These are phyloP conservation scores for Chymomyza costata DNA, from an alignment of 1,140 invertebrate species.

Conservation along the genomic window DNA sequence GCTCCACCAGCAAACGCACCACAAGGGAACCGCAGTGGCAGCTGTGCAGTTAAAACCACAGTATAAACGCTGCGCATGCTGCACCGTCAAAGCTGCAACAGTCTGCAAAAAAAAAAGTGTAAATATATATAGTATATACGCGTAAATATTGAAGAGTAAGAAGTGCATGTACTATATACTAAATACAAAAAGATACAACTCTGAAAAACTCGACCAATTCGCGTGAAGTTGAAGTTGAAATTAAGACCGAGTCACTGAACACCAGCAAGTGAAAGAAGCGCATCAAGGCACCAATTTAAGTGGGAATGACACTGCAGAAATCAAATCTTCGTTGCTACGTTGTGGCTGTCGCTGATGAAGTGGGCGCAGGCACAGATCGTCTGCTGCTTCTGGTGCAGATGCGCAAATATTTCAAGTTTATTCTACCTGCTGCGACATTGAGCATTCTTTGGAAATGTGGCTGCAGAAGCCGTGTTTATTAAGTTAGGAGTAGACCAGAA, in stretches of 20 bases:
- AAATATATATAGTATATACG: not conserved
- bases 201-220: slow-evolving; percentile 65
- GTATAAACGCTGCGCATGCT: slow-evolving; percentile 52
- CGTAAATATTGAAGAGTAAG: slow-evolving; percentile 2
- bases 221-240: slow-evolving; percentile 69
- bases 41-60: slow-evolving; percentile 39
- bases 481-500: slow-evolving; percentile 52
- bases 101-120: slow-evolving; percentile 24
- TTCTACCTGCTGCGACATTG: slow-evolving; percentile 62
- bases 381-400: slow-evolving; percentile 68
- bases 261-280: slow-evolving; percentile 41
- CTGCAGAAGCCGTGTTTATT: slow-evolving; percentile 54
- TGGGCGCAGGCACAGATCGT: slow-evolving; percentile 48
- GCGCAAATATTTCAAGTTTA: slow-evolving; percentile 67
- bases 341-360: slow-evolving; percentile 1
- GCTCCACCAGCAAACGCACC: slow-evolving; percentile 2
- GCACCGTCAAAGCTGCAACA: slow-evolving; percentile 53
- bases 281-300: slow-evolving; percentile 66
- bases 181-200: slow-evolving; percentile 3
- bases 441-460: slow-evolving; percentile 62
- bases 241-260: slow-evolving; percentile 36
- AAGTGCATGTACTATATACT: too few relatives aligned
- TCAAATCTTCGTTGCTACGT: not conserved
- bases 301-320: slow-evolving; percentile 68
- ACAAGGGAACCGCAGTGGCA: slow-evolving; percentile 6